Conservation (phyloP, 2,888 invertebrate genomes). For the Athripsodes cinereus region DNA sequence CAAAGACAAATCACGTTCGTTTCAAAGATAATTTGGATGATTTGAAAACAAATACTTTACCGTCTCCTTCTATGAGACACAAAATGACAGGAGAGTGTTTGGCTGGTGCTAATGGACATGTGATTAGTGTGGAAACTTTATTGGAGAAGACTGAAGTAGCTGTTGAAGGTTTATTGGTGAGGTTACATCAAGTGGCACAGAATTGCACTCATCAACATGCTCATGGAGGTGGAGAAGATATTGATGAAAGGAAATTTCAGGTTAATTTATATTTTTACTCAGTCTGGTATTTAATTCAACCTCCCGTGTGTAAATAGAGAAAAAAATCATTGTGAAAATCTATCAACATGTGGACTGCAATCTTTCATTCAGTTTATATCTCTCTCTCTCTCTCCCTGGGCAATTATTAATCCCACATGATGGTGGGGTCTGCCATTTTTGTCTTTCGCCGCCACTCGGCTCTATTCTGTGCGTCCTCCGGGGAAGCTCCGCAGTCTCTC, state of each 20-base stretch:
- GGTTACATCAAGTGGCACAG: constrained; percentile 64
- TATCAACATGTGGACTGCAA: no score
- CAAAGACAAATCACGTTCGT: constrained; percentile 46
- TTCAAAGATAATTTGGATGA: constrained; percentile 47
- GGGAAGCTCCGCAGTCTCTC: no score
- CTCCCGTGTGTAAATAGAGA: no score
- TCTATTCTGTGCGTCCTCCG: no score
- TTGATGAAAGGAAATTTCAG: constrained; percentile 73
- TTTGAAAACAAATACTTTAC: constrained; percentile 46
- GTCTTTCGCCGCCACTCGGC: no score
- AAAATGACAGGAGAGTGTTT: constrained; percentile 28
- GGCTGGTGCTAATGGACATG: constrained; percentile 51
- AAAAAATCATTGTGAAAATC: no score
- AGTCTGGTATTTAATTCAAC: no score
- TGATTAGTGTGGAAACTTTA: constrained; percentile 54
- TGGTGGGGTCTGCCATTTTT: no score
- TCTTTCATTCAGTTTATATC: no score
- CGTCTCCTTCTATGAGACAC: constrained; percentile 37
- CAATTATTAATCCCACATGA: no score
- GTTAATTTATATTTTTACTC: no score
- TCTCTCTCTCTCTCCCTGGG: no score
- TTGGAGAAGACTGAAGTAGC: constrained; percentile 65
- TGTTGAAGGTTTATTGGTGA: constrained; percentile 59
- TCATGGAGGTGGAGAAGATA: constrained; percentile 67
- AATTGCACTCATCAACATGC: constrained; percentile 67